These are phyloP conservation scores for Crossaster papposus DNA, from an alignment of 53 echinoderm and acorn worm genomes.

Conservation along the genomic window DNA sequence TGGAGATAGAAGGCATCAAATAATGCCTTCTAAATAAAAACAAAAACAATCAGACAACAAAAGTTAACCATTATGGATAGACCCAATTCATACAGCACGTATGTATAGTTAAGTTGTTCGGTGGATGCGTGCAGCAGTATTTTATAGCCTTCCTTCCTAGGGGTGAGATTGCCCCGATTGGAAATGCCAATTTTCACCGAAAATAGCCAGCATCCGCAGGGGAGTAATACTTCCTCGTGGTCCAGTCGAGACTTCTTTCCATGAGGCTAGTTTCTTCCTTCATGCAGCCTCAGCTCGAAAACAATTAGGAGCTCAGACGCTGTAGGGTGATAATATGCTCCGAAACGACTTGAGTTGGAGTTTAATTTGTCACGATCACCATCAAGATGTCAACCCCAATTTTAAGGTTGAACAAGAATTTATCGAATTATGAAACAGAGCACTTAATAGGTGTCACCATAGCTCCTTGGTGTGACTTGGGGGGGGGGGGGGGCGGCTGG, in stretches of 20 bases:
- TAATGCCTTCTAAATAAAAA: no score
- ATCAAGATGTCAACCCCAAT: no score
- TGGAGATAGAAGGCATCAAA: no score
- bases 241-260: not conserved
- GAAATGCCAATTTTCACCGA: constrained; percentile 55
- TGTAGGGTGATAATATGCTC: not conserved
- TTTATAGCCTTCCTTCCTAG: not conserved
- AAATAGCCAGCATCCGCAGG: constrained; percentile 56
- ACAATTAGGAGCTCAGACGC: not conserved
- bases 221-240: constrained; percentile 52
- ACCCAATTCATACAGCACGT: no score
- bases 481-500: no score
- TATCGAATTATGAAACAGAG: no score
- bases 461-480: no score
- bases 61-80: no score
- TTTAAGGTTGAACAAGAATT: no score
- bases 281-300: not conserved
- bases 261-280: not conserved
- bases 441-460: no score
- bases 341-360: not conserved
- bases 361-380: not conserved
- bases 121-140: not conserved
- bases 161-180: constrained; percentile 21
- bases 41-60: no score
- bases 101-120: not conserved